phyloP scores from a whole-genome alignment of 2,888 invertebrate species.

The Cephonodes hylas region DNA sequence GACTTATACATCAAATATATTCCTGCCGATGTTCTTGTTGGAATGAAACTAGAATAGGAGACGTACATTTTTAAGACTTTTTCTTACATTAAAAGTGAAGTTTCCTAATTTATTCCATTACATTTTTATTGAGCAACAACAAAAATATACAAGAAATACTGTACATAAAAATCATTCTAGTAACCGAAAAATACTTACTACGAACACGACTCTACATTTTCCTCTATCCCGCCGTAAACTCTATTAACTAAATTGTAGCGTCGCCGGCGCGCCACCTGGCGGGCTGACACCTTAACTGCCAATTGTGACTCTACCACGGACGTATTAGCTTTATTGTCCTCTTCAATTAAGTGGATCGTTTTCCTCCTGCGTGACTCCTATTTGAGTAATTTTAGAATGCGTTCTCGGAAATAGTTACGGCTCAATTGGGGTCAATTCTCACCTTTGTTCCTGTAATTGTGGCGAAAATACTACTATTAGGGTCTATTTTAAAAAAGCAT shows the following conservation, averaged over 20 bases:
- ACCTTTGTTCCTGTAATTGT: neutral
- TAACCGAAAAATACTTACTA: neutral
- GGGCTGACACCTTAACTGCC: constrained; percentile 53
- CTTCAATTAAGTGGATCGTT: constrained; percentile 15
- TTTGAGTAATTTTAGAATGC: constrained; percentile 1
- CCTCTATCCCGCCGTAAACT: constrained; percentile 34
- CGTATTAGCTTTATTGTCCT: constrained; percentile 16
- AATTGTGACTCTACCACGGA: constrained; percentile 33
- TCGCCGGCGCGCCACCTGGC: constrained; percentile 66
- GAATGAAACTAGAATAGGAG: no score
- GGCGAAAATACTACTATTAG: neutral
- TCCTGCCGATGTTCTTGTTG: no score
- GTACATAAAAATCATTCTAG: neutral
- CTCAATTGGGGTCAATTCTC: constrained; percentile 7
- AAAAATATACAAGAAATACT: neutral
- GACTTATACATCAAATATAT: no score
- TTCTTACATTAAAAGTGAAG: no score
- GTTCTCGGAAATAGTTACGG: neutral
- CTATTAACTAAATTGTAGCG: constrained; percentile 57
- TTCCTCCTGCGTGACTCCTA: neutral
- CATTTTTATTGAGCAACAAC: no score
- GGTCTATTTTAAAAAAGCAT: no score
- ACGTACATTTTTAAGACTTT: no score
- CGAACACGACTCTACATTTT: constrained; percentile 14
- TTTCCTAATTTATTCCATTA: no score